Conservation (phyloP, 2,113 vertebrate species). For the Gulo gulo region DNA sequence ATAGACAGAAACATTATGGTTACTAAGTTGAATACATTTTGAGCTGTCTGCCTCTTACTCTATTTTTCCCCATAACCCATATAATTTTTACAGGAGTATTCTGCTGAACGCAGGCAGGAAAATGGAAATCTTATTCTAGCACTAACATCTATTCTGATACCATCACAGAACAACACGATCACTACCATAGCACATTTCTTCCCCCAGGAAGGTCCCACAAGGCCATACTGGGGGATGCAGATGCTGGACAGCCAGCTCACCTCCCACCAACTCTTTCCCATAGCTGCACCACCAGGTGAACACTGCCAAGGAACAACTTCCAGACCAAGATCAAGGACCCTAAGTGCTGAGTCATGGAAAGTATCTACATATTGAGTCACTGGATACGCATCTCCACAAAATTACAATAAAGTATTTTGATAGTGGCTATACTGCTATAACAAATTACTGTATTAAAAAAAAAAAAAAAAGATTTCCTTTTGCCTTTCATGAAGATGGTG, state of each 20-base stretch:
- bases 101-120: background rate
- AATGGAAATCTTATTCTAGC: background rate
- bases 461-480: background rate
- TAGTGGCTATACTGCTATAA: background rate
- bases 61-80: background rate
- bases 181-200: background rate
- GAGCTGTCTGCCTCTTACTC: background rate
- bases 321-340: background rate
- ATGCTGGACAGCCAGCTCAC: background rate
- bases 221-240: background rate
- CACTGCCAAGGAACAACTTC: no score
- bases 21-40: background rate
- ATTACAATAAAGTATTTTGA: background rate
- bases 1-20: background rate
- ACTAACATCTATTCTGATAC: background rate
- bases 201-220: background rate
- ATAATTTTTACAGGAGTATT: background rate
- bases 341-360: background rate
- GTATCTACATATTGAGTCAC: background rate
- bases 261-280: background rate
- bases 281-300: no score
- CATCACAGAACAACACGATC: background rate
- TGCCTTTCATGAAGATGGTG: background rate
- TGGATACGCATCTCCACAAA: background rate
- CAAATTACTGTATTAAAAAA: background rate